Conservation (phyloP, 2,113 vertebrate species). For the Calyptomena viridis region DNA sequence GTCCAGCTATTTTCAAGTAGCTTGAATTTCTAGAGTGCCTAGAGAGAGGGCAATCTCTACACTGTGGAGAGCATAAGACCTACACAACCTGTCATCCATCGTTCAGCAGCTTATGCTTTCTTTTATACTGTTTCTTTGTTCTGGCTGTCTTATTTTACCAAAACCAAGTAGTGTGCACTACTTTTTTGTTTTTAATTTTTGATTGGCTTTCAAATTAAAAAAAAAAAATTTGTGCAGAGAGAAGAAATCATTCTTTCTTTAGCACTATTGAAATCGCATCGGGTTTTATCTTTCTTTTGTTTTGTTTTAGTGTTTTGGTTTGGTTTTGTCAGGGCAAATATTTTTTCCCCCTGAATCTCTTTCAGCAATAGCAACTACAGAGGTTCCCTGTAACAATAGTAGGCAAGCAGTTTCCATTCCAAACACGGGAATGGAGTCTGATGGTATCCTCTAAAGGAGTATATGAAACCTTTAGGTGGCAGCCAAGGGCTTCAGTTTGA, state of each 20-base stretch:
- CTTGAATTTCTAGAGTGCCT: not conserved
- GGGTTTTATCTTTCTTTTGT: accelerated
- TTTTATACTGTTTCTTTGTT: not conserved
- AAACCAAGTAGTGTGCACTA: not conserved
- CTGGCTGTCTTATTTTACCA: not conserved
- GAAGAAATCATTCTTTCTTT: not conserved
- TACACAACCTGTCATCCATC: not conserved
- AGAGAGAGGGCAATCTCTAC: not conserved
- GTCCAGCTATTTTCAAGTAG: not conserved
- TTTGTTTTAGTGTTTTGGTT: not conserved
- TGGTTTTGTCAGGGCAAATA: not conserved
- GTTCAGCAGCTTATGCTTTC: not conserved
- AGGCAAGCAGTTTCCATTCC: not conserved
- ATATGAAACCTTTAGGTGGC: slow-evolving; percentile 78
- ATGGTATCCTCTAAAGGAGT: slow-evolving; percentile 2
- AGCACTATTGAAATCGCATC: not conserved
- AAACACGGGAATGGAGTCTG: not conserved
- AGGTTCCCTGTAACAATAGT: not conserved
- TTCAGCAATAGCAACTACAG: not conserved
- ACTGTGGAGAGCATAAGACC: not conserved
- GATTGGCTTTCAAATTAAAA: not conserved
- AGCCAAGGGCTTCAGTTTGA: slow-evolving; percentile 75
- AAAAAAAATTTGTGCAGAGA: not conserved
- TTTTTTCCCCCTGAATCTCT: not conserved
- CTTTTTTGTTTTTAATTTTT: not conserved